These are phyloP conservation scores for Steinernema feltiae DNA, from an alignment of 1,140 invertebrate species.

Conservation along the genomic window DNA sequence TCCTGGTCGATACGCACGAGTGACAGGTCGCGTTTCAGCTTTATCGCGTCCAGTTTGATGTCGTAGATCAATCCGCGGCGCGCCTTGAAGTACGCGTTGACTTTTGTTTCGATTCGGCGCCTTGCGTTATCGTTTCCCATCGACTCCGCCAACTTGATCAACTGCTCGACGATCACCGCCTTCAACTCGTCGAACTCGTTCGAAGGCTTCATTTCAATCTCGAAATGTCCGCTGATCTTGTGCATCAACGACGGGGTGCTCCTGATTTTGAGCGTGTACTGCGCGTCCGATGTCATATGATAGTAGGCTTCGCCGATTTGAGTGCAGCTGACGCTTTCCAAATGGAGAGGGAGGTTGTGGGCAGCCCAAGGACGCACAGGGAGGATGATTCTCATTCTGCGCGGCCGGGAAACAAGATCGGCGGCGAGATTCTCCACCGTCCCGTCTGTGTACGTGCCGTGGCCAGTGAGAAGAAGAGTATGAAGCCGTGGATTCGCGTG, in stretches of 20 bases:
- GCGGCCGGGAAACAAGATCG: background rate
- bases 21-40: background rate
- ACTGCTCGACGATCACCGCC: background rate
- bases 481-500: background rate
- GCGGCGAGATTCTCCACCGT: background rate
- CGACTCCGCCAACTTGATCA: background rate
- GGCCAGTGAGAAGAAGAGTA: background rate
- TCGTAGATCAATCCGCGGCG: background rate
- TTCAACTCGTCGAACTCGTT: background rate
- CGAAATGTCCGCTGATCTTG: background rate
- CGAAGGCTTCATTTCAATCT: background rate
- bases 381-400: background rate
- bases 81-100: background rate
- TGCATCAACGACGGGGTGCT: background rate
- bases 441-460: background rate
- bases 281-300: background rate
- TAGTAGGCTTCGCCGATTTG: background rate
- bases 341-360: background rate
- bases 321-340: background rate
- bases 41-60: background rate
- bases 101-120: background rate
- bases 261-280: background rate
- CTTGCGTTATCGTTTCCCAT: background rate
- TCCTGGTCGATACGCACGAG: background rate
- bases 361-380: background rate